phyloP scores from a whole-genome alignment of 2,113 vertebrate genomes.

The Telmatochromis sp. region DNA sequence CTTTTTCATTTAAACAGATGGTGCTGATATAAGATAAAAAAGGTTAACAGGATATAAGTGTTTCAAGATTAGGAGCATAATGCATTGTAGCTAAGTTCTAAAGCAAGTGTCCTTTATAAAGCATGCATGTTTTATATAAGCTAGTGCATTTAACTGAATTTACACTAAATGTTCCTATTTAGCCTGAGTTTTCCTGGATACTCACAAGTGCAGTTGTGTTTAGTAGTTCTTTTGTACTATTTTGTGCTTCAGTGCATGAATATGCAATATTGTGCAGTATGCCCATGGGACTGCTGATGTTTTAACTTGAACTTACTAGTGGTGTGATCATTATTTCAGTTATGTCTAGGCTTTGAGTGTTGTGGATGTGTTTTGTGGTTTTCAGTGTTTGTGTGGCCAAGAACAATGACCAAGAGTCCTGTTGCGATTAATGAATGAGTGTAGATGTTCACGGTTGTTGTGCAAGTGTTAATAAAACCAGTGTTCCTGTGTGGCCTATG shows the following conservation, averaged over 20 bases:
- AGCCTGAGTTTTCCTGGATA: background rate
- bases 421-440: background rate
- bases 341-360: background rate
- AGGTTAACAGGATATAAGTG: background rate
- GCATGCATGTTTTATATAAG: background rate
- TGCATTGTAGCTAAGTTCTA: background rate
- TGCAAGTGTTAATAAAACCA: background rate
- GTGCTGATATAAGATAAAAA: constrained; percentile 15
- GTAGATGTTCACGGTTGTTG: background rate
- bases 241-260: background rate
- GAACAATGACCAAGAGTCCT: background rate
- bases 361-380: background rate
- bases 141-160: background rate
- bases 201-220: background rate
- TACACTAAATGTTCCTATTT: background rate
- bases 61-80: background rate
- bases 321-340: background rate
- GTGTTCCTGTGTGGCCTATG: background rate
- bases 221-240: background rate
- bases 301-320: background rate
- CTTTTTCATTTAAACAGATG: background rate
- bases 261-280: background rate
- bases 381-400: background rate
- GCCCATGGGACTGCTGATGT: background rate
- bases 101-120: constrained; percentile 4